phyloP scores from a whole-genome alignment of 2,888 invertebrate genomes.

The Malthinus seriepunctatus region DNA sequence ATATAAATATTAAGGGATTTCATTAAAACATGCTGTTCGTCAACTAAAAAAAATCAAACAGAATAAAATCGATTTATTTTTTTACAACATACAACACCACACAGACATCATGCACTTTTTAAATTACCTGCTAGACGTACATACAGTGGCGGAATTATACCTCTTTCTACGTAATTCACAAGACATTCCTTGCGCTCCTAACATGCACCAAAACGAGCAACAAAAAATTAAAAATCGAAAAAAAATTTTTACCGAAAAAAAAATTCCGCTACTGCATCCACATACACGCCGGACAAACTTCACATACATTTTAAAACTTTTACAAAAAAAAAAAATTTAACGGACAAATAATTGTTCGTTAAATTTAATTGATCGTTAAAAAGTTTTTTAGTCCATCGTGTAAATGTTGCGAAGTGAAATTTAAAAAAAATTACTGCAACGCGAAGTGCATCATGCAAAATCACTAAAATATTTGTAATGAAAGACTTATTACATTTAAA shows the following conservation, averaged over 20 bases:
- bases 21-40: background rate
- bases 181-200: too few relatives aligned
- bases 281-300: background rate
- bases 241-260: too few relatives aligned
- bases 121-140: constrained; percentile 16
- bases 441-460: constrained; percentile 4
- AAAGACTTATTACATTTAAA: background rate
- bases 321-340: too few relatives aligned
- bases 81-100: constrained; percentile 45
- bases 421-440: too few relatives aligned
- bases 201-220: too few relatives aligned
- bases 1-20: background rate
- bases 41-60: constrained; percentile 20
- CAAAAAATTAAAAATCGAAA: too few relatives aligned
- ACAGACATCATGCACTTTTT: constrained; percentile 34
- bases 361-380: too few relatives aligned
- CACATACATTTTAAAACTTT: too few relatives aligned
- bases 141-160: background rate
- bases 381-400: too few relatives aligned
- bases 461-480: background rate
- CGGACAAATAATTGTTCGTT: too few relatives aligned
- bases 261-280: background rate
- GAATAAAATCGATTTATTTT: constrained; percentile 59
- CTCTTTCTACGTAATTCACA: too few relatives aligned
- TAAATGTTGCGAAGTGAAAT: too few relatives aligned